These are phyloP conservation scores for Ceyx erithaca DNA, from an alignment of 2,797 vertebrate genomes.

Conservation along the genomic window DNA sequence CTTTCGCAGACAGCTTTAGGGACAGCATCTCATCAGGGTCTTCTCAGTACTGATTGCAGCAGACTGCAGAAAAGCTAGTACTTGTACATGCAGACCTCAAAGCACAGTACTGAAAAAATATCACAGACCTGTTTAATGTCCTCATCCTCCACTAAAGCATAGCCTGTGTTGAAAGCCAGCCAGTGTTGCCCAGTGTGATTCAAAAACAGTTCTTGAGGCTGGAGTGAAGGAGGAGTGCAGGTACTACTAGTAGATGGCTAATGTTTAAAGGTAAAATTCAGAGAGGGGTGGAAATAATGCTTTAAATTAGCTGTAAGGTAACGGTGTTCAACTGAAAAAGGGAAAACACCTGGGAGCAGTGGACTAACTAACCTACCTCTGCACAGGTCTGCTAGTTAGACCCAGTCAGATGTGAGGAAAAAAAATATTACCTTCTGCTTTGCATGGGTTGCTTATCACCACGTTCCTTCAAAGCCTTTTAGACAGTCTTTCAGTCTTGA, in stretches of 20 bases:
- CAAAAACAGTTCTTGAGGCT: not conserved
- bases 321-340: not conserved
- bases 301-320: not conserved
- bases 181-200: not conserved
- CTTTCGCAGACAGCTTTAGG: not conserved
- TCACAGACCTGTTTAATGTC: not conserved
- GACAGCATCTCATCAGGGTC: not conserved
- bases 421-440: not conserved
- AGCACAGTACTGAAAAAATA: not conserved
- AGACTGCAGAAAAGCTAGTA: not conserved
- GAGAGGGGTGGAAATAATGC: rapidly evolving
- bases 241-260: not conserved
- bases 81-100: not conserved
- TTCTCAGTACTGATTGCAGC: not conserved
- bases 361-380: not conserved
- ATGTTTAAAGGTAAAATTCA: not conserved
- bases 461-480: not conserved
- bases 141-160: not conserved
- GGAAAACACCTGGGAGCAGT: not conserved
- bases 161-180: not conserved
- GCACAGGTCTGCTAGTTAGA: not conserved
- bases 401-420: rapidly evolving
- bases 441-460: not conserved
- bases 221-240: not conserved
- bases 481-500: not conserved